Evolutionary conservation across 2,888 invertebrate genomes (phyloP).

Genomic region (Eremobia ochroleuca): DNA sequence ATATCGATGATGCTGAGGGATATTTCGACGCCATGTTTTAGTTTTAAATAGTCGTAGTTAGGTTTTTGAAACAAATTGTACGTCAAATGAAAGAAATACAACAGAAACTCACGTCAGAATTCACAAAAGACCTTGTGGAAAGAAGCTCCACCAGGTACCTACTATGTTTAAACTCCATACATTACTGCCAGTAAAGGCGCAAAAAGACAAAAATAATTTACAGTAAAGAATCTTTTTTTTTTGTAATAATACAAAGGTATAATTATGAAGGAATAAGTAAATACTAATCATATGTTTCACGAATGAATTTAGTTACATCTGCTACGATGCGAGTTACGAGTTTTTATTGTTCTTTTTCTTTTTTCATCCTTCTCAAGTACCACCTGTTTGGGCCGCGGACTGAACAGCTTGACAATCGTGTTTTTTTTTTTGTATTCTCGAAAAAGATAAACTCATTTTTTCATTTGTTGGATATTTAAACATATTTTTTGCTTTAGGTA

Average conservation of each 20-base stretch:
- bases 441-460: constrained; percentile 1
- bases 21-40: neutral
- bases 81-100: neutral
- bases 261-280: neutral
- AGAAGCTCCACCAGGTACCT: no score
- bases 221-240: neutral
- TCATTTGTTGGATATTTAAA: neutral
- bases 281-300: neutral
- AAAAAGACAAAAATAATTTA: neutral
- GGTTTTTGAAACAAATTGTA: neutral
- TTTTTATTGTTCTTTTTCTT: constrained; percentile 6
- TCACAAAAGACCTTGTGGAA: neutral
- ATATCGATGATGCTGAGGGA: neutral
- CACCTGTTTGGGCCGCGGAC: constrained; percentile 34
- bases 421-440: constrained; percentile 18
- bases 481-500: neutral
- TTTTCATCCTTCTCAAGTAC: constrained; percentile 19
- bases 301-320: constrained; percentile 28
- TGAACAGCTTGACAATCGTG: constrained; percentile 33
- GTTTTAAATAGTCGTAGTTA: neutral
- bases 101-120: neutral
- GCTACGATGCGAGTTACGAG: constrained; percentile 5
- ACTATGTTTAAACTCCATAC: neutral
- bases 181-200: neutral
- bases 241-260: neutral